These are phyloP conservation scores for Apamea anceps DNA, from an alignment of 2,888 invertebrate species.

Conservation along the genomic window DNA sequence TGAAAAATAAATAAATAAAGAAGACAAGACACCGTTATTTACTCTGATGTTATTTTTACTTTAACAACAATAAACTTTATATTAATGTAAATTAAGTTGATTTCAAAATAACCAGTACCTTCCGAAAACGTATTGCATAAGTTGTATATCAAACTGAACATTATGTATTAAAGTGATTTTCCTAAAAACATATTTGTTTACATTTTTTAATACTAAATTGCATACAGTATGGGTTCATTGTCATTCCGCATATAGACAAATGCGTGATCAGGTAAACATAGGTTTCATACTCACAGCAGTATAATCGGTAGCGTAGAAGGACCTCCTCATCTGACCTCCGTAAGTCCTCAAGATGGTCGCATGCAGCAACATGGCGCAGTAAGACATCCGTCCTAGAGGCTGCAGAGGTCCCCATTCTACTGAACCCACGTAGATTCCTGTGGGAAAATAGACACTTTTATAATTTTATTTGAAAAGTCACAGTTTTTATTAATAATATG, in stretches of 20 bases:
- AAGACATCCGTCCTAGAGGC: conserved; percentile 85
- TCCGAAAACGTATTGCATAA: neutral
- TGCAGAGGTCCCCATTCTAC: conserved; percentile 88
- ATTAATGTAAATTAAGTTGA: neutral
- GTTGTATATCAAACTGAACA: neutral
- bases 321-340: conserved; percentile 86
- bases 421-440: conserved; percentile 82
- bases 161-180: neutral
- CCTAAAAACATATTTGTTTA: neutral
- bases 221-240: neutral
- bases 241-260: neutral
- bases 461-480: neutral
- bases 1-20: neutral
- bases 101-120: neutral
- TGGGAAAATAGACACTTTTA: neutral
- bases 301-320: conserved; percentile 87
- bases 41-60: neutral
- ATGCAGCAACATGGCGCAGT: conserved; percentile 88
- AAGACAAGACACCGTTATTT: neutral
- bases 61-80: neutral
- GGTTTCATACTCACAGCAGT: conserved; percentile 82
- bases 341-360: conserved; percentile 86
- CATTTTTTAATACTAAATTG: neutral
- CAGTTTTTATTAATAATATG: neutral
- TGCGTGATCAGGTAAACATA: neutral